These are phyloP conservation scores for Decapterus maruadsi DNA, from an alignment of 2,797 vertebrate species.

Conservation along the genomic window DNA sequence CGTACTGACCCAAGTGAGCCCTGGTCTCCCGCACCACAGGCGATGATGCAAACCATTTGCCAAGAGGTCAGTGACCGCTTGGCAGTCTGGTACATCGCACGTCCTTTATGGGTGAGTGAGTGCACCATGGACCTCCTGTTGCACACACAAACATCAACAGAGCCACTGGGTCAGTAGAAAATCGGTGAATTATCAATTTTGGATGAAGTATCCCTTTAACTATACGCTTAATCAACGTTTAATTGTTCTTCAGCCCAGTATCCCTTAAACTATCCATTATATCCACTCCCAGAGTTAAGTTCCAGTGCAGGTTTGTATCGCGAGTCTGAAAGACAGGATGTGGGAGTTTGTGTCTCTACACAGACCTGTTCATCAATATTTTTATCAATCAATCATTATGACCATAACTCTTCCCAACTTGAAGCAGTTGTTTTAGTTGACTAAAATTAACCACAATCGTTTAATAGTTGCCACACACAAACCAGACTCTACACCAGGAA, in stretches of 20 bases:
- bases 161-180: too few species aligned
- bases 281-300: neutral
- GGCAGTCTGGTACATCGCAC: too few species aligned
- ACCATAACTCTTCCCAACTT: neutral
- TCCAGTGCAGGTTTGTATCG: neutral
- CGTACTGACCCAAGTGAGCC: too few species aligned
- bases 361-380: neutral
- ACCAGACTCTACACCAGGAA: neutral
- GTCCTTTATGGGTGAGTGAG: too few species aligned
- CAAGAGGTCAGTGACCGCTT: too few species aligned
- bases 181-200: too few species aligned
- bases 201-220: too few species aligned
- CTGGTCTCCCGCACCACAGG: too few species aligned
- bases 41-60: too few species aligned
- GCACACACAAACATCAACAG: too few species aligned
- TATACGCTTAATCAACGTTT: neutral
- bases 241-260: neutral
- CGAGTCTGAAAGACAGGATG: neutral
- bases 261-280: neutral
- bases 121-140: too few species aligned
- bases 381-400: neutral
- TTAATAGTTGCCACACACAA: neutral
- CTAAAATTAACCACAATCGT: neutral
- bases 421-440: neutral
- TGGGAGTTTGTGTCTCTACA: neutral